Conservation (phyloP, 2,888 invertebrate species). For the Hydrotaea diabolus region DNA sequence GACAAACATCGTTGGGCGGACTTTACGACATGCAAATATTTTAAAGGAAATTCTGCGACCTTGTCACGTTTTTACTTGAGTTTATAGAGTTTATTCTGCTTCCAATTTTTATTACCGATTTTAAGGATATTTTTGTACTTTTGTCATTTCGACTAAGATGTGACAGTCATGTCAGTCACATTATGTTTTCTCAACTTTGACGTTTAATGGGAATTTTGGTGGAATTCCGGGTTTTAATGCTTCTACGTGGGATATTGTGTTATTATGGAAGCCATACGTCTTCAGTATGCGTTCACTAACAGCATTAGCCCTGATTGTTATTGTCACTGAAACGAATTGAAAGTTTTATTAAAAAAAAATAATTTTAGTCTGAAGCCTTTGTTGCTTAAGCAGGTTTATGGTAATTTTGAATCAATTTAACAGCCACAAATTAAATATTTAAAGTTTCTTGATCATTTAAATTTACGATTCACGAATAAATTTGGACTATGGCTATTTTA, state of each 20-base stretch:
- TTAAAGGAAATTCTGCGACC: conserved; percentile 18
- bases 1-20: neutral
- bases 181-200: neutral
- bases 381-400: no score
- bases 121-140: neutral
- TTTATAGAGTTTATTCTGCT: conserved; percentile 13
- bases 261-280: neutral
- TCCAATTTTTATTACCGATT: neutral
- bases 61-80: conserved; percentile 42
- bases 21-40: conserved; percentile 57
- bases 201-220: conserved; percentile 14
- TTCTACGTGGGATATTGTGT: neutral
- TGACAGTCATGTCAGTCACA: conserved; percentile 49
- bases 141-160: conserved; percentile 32
- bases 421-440: no score
- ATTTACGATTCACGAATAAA: no score
- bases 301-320: no score
- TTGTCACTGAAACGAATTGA: no score
- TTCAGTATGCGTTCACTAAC: no score
- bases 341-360: no score
- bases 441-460: no score
- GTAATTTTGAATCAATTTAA: no score
- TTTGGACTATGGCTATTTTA: no score
- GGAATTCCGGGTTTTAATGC: neutral
- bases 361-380: no score